Conservation (phyloP, 2,888 invertebrate genomes). For the Macrophya annulata region DNA sequence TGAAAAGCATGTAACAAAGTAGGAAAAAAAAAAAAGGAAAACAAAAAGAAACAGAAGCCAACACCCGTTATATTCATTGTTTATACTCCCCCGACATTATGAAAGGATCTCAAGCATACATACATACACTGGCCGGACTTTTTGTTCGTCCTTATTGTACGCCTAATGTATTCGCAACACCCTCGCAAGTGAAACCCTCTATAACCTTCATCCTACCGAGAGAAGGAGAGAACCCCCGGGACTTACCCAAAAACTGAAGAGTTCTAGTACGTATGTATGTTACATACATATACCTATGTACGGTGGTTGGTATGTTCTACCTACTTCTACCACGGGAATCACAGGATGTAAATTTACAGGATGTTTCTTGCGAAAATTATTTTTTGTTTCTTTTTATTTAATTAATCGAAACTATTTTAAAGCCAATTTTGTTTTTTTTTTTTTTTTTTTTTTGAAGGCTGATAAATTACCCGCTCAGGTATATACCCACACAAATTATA, state of each 20-base stretch:
- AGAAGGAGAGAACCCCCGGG: neutral
- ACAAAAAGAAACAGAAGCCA: neutral
- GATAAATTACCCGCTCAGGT: too few relatives aligned
- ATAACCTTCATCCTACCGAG: neutral
- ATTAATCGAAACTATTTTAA: neutral
- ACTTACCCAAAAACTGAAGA: neutral
- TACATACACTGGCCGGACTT: neutral
- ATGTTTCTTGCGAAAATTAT: neutral
- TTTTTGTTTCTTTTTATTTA: neutral
- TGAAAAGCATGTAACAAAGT: neutral
- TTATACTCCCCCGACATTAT: slow-evolving; percentile 6
- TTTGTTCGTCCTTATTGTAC: slow-evolving; percentile 15
- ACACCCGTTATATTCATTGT: slow-evolving; percentile 54
- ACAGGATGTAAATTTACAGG: neutral
- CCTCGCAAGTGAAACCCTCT: slow-evolving; percentile 20
- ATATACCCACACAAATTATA: too few relatives aligned
- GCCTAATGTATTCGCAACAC: slow-evolving; percentile 35
- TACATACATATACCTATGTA: too few relatives aligned
- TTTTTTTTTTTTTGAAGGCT: too few relatives aligned
- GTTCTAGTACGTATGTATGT: neutral
- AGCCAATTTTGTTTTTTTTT: neutral
- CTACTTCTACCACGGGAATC: neutral
- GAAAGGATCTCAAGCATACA: slow-evolving; percentile 33
- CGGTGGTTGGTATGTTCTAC: neutral
- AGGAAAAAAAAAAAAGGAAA: neutral